Base-by-base conservation (phyloP, 2,888 invertebrate genomes). In the Leptodirus hochenwartii region DNA sequence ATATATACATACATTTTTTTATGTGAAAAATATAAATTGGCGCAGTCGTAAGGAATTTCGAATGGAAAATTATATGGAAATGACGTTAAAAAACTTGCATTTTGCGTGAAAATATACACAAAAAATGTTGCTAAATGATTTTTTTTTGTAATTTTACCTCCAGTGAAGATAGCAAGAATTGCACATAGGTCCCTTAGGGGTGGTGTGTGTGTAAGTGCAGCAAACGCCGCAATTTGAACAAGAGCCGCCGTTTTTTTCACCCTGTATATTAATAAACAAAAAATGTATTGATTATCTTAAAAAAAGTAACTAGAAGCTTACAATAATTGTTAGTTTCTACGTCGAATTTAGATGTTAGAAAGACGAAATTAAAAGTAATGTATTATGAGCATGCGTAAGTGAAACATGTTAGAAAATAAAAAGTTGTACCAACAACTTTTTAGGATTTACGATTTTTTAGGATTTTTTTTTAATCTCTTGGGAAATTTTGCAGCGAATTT, bases 101-200 rank as follows among this genome's bases (percentile, higher is more conserved):
- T 6, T 20, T 6, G 8, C 6, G n/a, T 20, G n/a, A 20, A 20
- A 20, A 20, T 8, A 20, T 8, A 20, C n/a, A 20, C 8, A 20
- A 20, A 20, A 9, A 20, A 20, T 20, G 20, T 17, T 11, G 11
- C 6, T 29, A 23, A 14, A n/a, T 29, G n/a, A 31, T 25, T 33
- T 33, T 15, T 24, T 27, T 23, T 27, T 31, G 24, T 11, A 27
- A 28, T 28, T 20, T 29, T 71, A 77, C 78, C 78, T 80, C 75
- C 78, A 82, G 57, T 81, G 80, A 54, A 76, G 72, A 62, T 73
- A 77, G 60, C 84, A 85, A 57, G 79, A 76, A 56, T 70, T 70
- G 61, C 84, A 85, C 57, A 82, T 65, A 50, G 69, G 63, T 52
- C 79, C 80, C 56, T 76, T 75, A 43, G 76, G 66, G 42, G 79